Base-by-base conservation (phyloP, 1,140 invertebrate species). In the Penaeus japonicus region DNA sequence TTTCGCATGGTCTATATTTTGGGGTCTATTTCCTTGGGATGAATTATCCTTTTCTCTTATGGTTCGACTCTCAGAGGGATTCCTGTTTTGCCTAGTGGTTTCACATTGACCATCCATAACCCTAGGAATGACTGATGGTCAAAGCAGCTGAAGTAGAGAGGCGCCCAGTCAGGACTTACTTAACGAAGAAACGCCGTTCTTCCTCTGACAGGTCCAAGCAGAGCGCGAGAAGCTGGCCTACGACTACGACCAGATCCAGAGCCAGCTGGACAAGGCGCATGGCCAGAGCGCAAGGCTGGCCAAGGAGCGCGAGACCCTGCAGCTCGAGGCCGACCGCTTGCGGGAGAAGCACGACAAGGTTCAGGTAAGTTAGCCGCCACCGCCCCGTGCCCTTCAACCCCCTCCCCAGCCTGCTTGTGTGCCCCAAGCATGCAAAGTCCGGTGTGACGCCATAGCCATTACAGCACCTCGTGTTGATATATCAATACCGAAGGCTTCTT, bases 171-270 rank as follows among this genome's bases (percentile, higher is more conserved):
- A 27, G 0, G 24, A n/a, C 30, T 73, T 53, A 32, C 24, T 7
- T 54, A 30, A 53, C 27, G 39, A 22, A 75, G 47, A 59, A 75
- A 32, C 27, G 2, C 20, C 27, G 20, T 59, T 12, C 20, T 57
- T 24, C 65, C 35, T 65, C 75, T 47, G n/a, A 78, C 92, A 96
- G 96, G 94, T 97, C 91, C 96, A 97, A 95, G 95, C 97, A 91
- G 97, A 98, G 92, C 96, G 96, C 89, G 97, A 98, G 93, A 97
- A 98, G 92, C 94, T 96, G 87, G 95, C 94, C 81, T 98, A 97
- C 92, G 97, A 98, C 92, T 97, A 96, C 92, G 97, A 97, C 89
- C 97, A 96, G 91, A 93, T 97, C 87, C 96, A 98, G 92, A 96
- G 96, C 81, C 97, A 98, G 92, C 93, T 98, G 92, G 97, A 98